These are phyloP conservation scores for Phyllotis vaccarum DNA, from an alignment of 2,797 vertebrate genomes.

Conservation along the genomic window DNA sequence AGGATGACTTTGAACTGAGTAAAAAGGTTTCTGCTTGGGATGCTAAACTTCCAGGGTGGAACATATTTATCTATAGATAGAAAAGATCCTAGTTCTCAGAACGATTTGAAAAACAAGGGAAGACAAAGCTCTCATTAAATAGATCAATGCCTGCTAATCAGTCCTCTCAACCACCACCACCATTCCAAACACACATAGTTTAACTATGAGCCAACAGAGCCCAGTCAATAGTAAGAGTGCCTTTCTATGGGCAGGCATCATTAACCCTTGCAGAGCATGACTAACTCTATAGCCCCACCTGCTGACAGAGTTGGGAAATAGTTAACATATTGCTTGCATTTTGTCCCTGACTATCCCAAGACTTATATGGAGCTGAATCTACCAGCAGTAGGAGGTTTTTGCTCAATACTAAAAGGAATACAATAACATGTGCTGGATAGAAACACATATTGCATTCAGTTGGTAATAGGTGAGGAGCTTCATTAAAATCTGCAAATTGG, in stretches of 20 bases:
- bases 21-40: not conserved
- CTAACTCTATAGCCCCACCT: slow-evolving; percentile 46
- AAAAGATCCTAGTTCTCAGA: not conserved
- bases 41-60: not conserved
- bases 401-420: not conserved
- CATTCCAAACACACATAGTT: not conserved
- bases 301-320: not conserved
- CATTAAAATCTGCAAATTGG: not conserved
- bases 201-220: not conserved
- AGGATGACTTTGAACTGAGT: not conserved
- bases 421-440: not conserved
- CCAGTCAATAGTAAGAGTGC: not conserved
- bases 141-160: not conserved
- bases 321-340: not conserved
- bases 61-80: not conserved
- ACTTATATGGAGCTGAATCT: not conserved
- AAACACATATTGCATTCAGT: not conserved
- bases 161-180: not conserved
- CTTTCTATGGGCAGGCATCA: not conserved
- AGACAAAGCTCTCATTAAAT: not conserved
- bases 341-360: not conserved
- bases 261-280: not conserved
- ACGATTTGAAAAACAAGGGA: not conserved
- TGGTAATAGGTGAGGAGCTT: not conserved
- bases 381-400: not conserved